phyloP scores from a whole-genome alignment of 2,888 invertebrate species.

The Stenodera caucasica region DNA sequence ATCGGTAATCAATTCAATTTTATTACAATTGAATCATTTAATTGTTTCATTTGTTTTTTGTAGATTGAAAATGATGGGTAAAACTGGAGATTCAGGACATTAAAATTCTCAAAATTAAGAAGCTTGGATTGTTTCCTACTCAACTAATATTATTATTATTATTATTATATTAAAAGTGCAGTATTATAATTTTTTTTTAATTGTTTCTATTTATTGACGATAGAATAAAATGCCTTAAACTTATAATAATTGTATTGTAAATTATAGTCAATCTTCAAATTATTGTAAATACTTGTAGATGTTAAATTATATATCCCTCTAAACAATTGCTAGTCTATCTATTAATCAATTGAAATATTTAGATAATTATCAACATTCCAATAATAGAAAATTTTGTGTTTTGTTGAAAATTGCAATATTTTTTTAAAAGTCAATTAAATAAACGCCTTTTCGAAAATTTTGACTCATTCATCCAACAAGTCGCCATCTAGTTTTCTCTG shows the following conservation, averaged over 20 bases:
- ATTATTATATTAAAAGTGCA: neutral
- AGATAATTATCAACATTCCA: too few species aligned
- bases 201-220: too few species aligned
- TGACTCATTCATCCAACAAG: too few species aligned
- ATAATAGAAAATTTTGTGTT: neutral
- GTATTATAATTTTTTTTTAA: neutral
- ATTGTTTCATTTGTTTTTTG: neutral
- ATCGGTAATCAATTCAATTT: slow-evolving; percentile 40
- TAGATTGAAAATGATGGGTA: neutral
- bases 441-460: neutral
- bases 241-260: neutral
- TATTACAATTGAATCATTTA: neutral
- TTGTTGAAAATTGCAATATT: slow-evolving; percentile 2
- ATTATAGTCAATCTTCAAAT: neutral
- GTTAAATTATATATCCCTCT: neutral
- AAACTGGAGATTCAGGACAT: neutral
- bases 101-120: neutral
- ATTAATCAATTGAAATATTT: too few species aligned
- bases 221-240: neutral
- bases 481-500: too few species aligned
- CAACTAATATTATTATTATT: neutral
- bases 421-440: neutral
- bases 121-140: neutral
- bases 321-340: neutral
- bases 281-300: neutral